Conservation (phyloP, 2,888 invertebrate species). For the Diachrysia chrysitis region DNA sequence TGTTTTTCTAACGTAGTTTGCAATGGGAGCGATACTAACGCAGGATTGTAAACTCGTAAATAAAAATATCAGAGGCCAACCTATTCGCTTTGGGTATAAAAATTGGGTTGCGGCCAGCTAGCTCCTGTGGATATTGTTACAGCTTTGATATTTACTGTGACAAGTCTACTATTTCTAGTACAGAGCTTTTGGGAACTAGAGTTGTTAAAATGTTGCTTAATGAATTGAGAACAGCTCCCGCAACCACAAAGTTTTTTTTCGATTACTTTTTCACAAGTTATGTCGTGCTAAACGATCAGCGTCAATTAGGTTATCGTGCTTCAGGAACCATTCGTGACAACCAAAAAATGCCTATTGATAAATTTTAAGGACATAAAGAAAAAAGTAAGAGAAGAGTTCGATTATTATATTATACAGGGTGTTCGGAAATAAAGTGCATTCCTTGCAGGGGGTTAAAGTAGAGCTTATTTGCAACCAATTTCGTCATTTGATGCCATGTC, state of each 20-base stretch:
- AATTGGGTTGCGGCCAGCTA: constrained; percentile 17
- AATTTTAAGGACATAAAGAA: constrained; percentile 2
- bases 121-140: constrained; percentile 15
- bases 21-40: too few species aligned
- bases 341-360: constrained; percentile 9
- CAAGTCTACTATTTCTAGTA: background rate
- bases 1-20: too few species aligned
- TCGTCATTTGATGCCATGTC: too few species aligned
- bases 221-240: background rate
- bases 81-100: constrained; percentile 12
- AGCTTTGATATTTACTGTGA: constrained; percentile 13
- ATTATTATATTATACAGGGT: too few species aligned
- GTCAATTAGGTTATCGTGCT: constrained; percentile 7
- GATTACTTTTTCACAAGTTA: constrained; percentile 12
- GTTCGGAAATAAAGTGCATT: too few species aligned
- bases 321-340: constrained; percentile 16
- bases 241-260: constrained; percentile 11
- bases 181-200: constrained; percentile 8
- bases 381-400: background rate
- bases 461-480: too few species aligned
- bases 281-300: background rate
- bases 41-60: too few species aligned
- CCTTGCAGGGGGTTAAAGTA: too few species aligned
- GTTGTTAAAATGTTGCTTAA: constrained; percentile 6
- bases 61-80: constrained; percentile 9